A percentile compares a stretch with the other conserved stretches of the same genome.
phyloP scores from a whole-genome alignment of 30 jellyfish, hydroid and myxozoan genomes.

The Aurelia coerulea region DNA sequence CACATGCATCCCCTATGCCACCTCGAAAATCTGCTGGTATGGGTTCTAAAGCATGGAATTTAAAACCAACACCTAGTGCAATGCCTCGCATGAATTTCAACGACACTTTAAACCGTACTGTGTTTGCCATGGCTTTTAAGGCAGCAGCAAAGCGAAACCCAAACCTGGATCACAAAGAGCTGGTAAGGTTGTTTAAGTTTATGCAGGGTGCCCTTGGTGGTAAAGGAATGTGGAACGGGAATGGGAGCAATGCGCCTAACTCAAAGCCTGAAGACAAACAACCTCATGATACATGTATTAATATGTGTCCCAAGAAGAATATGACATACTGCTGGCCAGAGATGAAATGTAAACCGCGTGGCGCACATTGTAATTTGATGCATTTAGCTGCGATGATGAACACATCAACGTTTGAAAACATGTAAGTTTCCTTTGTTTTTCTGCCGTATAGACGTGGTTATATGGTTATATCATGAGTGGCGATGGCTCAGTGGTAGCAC shows the following conservation, averaged over 20 bases:
- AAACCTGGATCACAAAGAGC: too few species aligned
- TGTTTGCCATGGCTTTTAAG: background rate
- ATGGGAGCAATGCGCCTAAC: background rate
- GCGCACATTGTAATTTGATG: constrained; percentile 38
- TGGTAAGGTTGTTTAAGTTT: too few species aligned
- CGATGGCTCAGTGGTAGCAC: too few species aligned
- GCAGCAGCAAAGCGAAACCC: background rate
- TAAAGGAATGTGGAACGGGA: background rate
- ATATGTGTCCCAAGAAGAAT: constrained; percentile 25
- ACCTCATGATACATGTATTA: background rate
- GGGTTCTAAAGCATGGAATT: too few species aligned
- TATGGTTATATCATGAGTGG: background rate
- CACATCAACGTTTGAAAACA: constrained; percentile 6
- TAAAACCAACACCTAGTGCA: too few species aligned
- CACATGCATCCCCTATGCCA: too few species aligned
- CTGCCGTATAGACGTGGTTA: background rate
- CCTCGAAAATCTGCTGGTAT: too few species aligned
- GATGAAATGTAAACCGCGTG: constrained; percentile 42
- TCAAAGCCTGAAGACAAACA: background rate
- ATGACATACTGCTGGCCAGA: constrained; percentile 60
- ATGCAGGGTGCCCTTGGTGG: background rate
- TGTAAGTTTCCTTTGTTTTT: background rate
- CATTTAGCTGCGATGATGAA: constrained; percentile 41
- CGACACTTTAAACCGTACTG: background rate
- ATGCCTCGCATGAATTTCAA: too few species aligned